Conservation (phyloP, 2,888 invertebrate species). For the Osedax frankpressi region DNA sequence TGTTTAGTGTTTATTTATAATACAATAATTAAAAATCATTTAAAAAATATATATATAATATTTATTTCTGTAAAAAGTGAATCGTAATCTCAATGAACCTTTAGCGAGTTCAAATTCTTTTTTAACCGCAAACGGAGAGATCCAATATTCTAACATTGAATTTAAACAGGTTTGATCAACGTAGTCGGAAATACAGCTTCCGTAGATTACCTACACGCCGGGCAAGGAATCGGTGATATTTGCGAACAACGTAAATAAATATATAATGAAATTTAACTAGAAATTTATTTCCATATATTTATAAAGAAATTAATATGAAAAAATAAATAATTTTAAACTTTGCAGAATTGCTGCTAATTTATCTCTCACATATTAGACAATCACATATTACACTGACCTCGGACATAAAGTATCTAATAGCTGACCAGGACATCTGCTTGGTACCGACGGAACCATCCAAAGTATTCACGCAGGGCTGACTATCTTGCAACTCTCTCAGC, state of each 20-base stretch:
- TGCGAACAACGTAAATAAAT: background rate
- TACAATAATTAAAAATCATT: background rate
- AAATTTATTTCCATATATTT: too few relatives aligned
- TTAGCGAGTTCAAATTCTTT: constrained; percentile 46
- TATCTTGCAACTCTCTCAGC: constrained; percentile 38
- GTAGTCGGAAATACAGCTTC: constrained; percentile 37
- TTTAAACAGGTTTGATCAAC: constrained; percentile 40
- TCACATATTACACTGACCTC: constrained; percentile 37
- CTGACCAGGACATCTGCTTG: constrained; percentile 40
- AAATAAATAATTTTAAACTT: too few relatives aligned
- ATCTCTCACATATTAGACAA: too few relatives aligned
- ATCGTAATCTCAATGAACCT: constrained; percentile 37
- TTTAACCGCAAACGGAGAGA: constrained; percentile 41
- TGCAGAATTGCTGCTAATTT: too few relatives aligned
- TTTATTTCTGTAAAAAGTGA: background rate
- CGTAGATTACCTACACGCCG: constrained; percentile 40
- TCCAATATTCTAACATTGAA: constrained; percentile 45
- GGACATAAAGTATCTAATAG: constrained; percentile 39
- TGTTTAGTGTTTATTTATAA: background rate
- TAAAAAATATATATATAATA: background rate
- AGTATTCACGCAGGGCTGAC: constrained; percentile 30
- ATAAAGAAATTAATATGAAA: too few relatives aligned
- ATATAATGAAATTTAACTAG: too few relatives aligned
- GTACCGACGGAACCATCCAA: constrained; percentile 34
- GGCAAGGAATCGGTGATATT: background rate